Base-by-base conservation (phyloP, 2,113 vertebrate species). In the Mustela nigripes region DNA sequence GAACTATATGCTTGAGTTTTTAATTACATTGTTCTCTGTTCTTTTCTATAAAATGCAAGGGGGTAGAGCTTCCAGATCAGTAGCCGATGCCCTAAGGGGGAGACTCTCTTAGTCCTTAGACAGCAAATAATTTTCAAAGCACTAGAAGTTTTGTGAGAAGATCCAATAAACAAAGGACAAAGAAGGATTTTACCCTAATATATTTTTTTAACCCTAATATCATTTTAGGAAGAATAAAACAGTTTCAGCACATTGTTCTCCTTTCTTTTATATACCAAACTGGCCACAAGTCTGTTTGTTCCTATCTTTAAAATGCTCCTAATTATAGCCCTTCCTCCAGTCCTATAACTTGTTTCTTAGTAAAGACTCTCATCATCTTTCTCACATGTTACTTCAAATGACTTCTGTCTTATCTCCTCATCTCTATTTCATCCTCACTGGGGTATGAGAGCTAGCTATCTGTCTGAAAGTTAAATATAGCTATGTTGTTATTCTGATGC, bases 401-500 rank as follows among this genome's bases (percentile, higher is more conserved):
- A 85, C 86, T 96, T 92, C 80, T 84, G 62, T 91, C 50, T 89
- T 91, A 78, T 84, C 87, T 97, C 65, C 8, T 65, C 31, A 28
- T 48, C 84, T 97, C 60, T 65, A 89, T 95, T 85, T 67, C 76
- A 67, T 83, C 45, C 80, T 94, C 78, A 33, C 33, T 89, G 78
- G n/a, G 71, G 31, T 56, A 76, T 79, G 81, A 63, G 65, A 80
- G 85, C 62, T 83, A 33, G 85, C 62, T 83, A 33, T 96, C 85
- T 69, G 58, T 95, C 62, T 76, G 82, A 91, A 96, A 91, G 76
- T 76, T 96, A 94, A 94, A 94, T 89, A 91, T 67, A 97, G 33
- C 90, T 84, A 31, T 71, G 87, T 21, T 78, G 82, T 86, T 81
- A 73, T 95, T 95, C 39, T 87, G 92, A 36, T 12, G 33, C 36